Evolutionary conservation across 1,140 invertebrate species (phyloP), one percentile per base, ranked within the genome.

Genomic region (Laupala kohalensis): DNA sequence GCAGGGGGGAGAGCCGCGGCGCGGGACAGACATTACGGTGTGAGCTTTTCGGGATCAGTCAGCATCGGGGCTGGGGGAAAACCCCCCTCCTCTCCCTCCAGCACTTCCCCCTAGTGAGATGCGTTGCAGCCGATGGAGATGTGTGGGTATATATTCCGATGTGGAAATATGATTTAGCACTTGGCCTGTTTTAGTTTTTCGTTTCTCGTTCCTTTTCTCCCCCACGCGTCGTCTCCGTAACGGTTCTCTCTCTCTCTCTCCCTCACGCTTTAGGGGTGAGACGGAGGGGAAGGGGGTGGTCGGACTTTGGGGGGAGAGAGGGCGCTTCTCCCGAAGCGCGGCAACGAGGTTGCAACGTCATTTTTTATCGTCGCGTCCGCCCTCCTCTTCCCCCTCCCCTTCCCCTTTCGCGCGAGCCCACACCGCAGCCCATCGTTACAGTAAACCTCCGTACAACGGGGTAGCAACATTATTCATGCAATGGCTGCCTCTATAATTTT

Each of bases 401-500:
- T 37, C 62, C 37, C 25, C 69, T 28, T n/a, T 9, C 53, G 24
- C 67, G 6, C 67, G n/a, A 6, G 25, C 67, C 67, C 67, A 19
- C 25, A 26, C 67, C 25, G 25, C 67, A 19, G 25, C 25, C 67
- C 67, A 19, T 72, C 71, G 71, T 69, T 72, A 72, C 71, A n/a
- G 69, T 63, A 70, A 68, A 68, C 67, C 29, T 37, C 30, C 67
- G 67, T 68, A 68, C 67, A 68, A 68, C 67, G 29, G 62, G 63
- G 63, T 71, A 30, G 70, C 65, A 69, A 68, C 71, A 72, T 72
- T 72, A 72, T 72, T 72, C 71, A 72, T 72, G 71, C 71, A 72
- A 72, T 69, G 71, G 67, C 71, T 27, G 71, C 71, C 71, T 72
- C 71, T 72, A 72, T 72, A 72, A 72, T 72, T 72, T 72, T 72